phyloP scores from a whole-genome alignment of 2,888 invertebrate genomes.

The Oeneis ivallda region DNA sequence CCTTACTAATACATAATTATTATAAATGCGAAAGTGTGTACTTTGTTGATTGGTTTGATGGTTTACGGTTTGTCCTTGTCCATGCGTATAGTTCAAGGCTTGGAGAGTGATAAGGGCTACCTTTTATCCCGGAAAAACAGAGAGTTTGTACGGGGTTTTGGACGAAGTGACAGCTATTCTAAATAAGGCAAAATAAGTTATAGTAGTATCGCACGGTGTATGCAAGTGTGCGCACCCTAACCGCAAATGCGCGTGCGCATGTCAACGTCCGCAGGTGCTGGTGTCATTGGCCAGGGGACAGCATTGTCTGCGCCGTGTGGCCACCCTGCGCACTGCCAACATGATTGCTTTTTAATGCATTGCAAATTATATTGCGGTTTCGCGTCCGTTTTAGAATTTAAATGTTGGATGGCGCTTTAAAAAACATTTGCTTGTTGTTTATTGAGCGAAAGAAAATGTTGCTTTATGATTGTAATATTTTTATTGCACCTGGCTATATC shows the following conservation, averaged over 20 bases:
- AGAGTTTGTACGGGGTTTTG: no score
- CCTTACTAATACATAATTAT: no score
- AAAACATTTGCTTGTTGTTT: background rate
- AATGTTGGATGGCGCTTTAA: conserved; percentile 15
- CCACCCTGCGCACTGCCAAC: conserved; percentile 31
- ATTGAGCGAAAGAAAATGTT: background rate
- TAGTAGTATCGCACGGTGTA: background rate
- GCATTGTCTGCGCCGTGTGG: conserved; percentile 10
- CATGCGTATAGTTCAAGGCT: no score
- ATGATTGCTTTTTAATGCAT: conserved; percentile 39
- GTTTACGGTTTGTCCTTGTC: no score
- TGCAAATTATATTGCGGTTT: conserved; percentile 31
- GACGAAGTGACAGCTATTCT: no score
- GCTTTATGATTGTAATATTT: background rate
- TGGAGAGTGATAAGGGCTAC: no score
- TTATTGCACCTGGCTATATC: background rate
- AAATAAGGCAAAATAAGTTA: no score
- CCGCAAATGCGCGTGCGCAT: conserved; percentile 58
- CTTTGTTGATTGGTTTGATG: no score
- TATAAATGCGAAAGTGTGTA: no score
- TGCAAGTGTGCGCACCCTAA: conserved; percentile 7
- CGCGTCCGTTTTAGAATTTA: conserved; percentile 18
- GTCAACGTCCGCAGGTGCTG: conserved; percentile 75
- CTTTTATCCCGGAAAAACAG: no score
- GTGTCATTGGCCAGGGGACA: conserved; percentile 63